Evolutionary conservation across 37 sponge, comb jelly and placozoan species (phyloP), one percentile per base, ranked within the genome.

Genomic region (Tethya wilhelma): DNA sequence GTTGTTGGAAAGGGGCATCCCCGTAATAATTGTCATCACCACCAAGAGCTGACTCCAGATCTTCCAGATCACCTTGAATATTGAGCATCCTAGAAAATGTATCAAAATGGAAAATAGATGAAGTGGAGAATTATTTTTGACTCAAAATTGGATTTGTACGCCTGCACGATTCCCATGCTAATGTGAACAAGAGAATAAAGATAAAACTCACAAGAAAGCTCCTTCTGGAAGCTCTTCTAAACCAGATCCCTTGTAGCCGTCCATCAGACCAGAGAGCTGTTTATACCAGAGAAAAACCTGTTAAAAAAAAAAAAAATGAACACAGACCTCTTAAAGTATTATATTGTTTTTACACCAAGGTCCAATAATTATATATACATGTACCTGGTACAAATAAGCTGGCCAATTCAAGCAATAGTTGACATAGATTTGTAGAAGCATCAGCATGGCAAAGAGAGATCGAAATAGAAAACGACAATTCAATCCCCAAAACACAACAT

Each of bases 31-130:
- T 23, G 25, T 17, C 25, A 4, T 2, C 38, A 44, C 39, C 67
- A 20, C 81, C 90, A 33, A 97, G 78, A 17, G 88, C 93, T 37
- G 67, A 72, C 86, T 96, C 85, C 43, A 98, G 79, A 38, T 79
- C 90, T 19, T 90, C 95, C 56, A 98, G 72, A 45, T 96, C 99
- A 39, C 90, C 93, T 64, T 64, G 39, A 32, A 94, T 25, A 25
- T 93, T 89, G 28, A 96, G 37, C 12, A 89, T 57, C 34, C 90
- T 93, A 31, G 28, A n/a, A n/a, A n/a, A n/a, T n/a, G n/a, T n/a
- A n/a, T n/a, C n/a, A n/a, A n/a, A n/a, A n/a, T n/a, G n/a, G n/a
- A n/a, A n/a, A n/a, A n/a, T n/a, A n/a, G n/a, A n/a, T n/a, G n/a
- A n/a, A n/a, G n/a, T n/a, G n/a, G n/a, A n/a, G n/a, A n/a, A n/a